These are phyloP conservation scores for Lepeophtheirus salmonis DNA, from an alignment of 1,140 invertebrate genomes.

Conservation along the genomic window DNA sequence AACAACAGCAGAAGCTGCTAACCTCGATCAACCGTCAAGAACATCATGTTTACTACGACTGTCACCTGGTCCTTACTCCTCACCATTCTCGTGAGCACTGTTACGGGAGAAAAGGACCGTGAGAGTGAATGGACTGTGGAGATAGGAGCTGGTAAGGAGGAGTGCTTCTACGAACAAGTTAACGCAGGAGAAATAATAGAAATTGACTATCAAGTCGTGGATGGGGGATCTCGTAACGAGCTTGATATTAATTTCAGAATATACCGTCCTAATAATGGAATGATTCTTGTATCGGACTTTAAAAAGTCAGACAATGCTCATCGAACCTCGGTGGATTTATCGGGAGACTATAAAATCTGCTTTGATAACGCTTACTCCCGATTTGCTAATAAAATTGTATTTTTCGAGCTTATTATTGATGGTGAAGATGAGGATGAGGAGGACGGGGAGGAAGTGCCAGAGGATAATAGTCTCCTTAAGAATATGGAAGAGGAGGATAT, in stretches of 20 bases:
- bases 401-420: conserved; percentile 42
- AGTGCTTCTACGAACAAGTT: conserved; percentile 15
- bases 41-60: too few species aligned
- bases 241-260: conserved; percentile 25
- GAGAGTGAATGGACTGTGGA: conserved; percentile 17
- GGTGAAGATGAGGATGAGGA: conserved; percentile 37
- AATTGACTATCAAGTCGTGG: conserved; percentile 17
- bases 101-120: neutral
- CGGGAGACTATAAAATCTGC: conserved; percentile 55
- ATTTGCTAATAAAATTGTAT: conserved; percentile 55
- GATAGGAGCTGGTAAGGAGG: conserved; percentile 6
- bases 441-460: conserved; percentile 26
- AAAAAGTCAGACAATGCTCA: conserved; percentile 50
- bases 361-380: conserved; percentile 62
- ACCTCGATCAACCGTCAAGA: too few species aligned
- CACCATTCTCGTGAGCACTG: neutral
- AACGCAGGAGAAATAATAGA: neutral
- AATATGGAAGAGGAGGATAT: too few species aligned
- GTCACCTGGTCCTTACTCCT: neutral
- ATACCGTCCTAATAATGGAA: conserved; percentile 38
- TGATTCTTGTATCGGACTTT: conserved; percentile 42
- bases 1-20: too few species aligned
- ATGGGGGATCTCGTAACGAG: conserved; percentile 4
- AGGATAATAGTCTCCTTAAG: too few species aligned
- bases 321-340: conserved; percentile 30